Conservation (phyloP, 2,888 invertebrate genomes). For the Ichneumoninae sp. region DNA sequence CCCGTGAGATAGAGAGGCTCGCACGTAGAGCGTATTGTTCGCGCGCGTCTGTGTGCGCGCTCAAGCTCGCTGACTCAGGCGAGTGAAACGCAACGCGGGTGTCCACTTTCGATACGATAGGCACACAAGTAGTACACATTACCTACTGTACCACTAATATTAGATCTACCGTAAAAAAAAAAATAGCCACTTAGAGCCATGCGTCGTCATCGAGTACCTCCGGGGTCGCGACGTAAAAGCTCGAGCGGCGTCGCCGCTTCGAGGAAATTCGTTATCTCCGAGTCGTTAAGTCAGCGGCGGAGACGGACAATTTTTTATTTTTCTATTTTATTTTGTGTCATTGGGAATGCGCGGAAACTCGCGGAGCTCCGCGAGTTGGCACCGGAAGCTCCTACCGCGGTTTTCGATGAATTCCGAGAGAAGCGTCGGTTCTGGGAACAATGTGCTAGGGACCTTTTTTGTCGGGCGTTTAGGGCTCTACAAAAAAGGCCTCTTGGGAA, state of each 20-base stretch:
- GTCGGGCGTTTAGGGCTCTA: background rate
- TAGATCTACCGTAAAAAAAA: slow-evolving; percentile 11
- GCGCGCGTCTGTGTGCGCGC: slow-evolving; percentile 18
- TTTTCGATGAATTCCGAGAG: no score
- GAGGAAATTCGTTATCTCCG: slow-evolving; percentile 52
- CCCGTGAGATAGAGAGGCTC: slow-evolving; percentile 22
- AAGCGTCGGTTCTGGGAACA: background rate
- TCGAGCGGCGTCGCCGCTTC: slow-evolving; percentile 40
- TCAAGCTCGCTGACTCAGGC: slow-evolving; percentile 73
- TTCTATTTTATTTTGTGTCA: no score
- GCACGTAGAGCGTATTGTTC: background rate
- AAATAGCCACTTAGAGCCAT: background rate
- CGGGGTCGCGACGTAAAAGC: slow-evolving; percentile 41
- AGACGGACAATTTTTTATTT: background rate
- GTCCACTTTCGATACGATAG: slow-evolving; percentile 67
- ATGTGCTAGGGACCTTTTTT: background rate
- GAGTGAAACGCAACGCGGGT: slow-evolving; percentile 77
- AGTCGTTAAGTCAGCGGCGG: slow-evolving; percentile 12
- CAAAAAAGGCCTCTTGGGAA: background rate
- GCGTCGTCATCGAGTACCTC: background rate
- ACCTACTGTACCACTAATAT: slow-evolving; percentile 47
- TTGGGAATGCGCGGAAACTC: no score
- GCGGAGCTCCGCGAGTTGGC: no score
- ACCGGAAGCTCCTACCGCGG: no score
- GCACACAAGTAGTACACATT: slow-evolving; percentile 37